phyloP scores from a whole-genome alignment of 2,888 invertebrate species.

The Malthinus seriepunctatus region DNA sequence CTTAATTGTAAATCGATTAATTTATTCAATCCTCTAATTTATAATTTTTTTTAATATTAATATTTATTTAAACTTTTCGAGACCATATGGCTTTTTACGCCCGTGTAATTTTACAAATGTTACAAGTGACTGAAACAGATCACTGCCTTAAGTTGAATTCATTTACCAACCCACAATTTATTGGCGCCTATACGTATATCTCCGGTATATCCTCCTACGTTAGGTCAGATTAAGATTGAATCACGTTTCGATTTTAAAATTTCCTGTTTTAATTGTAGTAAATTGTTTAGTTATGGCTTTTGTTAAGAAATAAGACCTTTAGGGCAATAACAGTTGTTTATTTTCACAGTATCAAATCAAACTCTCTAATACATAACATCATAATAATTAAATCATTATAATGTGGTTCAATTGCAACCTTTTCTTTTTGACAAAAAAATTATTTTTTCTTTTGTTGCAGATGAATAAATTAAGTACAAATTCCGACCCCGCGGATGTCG shows the following conservation, averaged over 20 bases:
- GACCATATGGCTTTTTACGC: slow-evolving; percentile 26
- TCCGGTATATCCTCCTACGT: slow-evolving; percentile 18
- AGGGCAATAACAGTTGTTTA: too few relatives aligned
- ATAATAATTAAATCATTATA: too few relatives aligned
- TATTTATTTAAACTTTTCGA: not conserved
- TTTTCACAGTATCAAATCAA: too few relatives aligned
- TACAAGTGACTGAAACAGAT: slow-evolving; percentile 20
- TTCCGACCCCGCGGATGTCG: slow-evolving; percentile 58
- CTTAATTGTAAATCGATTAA: too few relatives aligned
- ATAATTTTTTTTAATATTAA: too few relatives aligned
- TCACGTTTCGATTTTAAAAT: slow-evolving; percentile 13
- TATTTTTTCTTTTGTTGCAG: slow-evolving; percentile 48
- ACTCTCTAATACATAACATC: too few relatives aligned
- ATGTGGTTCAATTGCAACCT: too few relatives aligned
- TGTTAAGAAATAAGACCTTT: too few relatives aligned
- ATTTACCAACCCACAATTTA: slow-evolving; percentile 21
- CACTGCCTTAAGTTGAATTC: slow-evolving; percentile 22
- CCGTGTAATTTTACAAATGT: slow-evolving; percentile 24
- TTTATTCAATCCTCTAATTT: too few relatives aligned
- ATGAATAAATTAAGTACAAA: slow-evolving; percentile 57
- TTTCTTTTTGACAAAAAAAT: too few relatives aligned
- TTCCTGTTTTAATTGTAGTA: not conserved
- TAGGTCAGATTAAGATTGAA: slow-evolving; percentile 22
- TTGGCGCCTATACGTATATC: slow-evolving; percentile 22
- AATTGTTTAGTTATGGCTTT: too few relatives aligned